Percentiles rank a stretch among this genome's conserved stretches.
Conservation (phyloP, 2,113 vertebrate species). For the Cryptoleucopteryx plumbea region DNA sequence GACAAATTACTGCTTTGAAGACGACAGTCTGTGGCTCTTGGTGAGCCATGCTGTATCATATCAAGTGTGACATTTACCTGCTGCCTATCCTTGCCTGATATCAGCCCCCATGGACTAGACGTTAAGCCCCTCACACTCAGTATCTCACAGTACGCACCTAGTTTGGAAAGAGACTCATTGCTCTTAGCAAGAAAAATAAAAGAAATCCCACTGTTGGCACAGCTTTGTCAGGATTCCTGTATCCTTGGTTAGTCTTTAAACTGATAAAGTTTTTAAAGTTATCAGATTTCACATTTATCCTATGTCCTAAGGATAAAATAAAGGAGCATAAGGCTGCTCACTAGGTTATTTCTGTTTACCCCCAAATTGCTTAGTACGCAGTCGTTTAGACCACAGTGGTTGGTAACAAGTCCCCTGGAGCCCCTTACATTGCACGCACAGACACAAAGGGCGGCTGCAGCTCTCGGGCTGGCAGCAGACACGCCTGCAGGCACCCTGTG, state of each 20-base stretch:
- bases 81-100: not conserved
- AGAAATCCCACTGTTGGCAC: not conserved
- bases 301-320: not conserved
- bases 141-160: not conserved
- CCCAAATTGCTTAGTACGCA: not conserved
- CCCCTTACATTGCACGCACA: accelerated
- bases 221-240: not conserved
- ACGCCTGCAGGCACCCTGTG: accelerated
- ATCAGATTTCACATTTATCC: not conserved
- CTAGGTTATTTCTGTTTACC: not conserved
- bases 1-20: not conserved
- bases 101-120: not conserved
- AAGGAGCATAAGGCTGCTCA: not conserved
- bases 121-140: not conserved
- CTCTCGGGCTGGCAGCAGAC: not conserved
- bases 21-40: not conserved
- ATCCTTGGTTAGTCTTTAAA: not conserved
- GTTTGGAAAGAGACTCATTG: not conserved
- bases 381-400: accelerated
- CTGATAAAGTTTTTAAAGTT: not conserved
- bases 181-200: not conserved
- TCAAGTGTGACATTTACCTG: not conserved
- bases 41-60: not conserved
- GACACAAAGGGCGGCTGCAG: not conserved
- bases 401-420: not conserved